A percentile compares a stretch with the other conserved stretches of the same genome.
Evolutionary conservation across 2,888 invertebrate genomes (phyloP).

Genomic region (Parnassius glacialis): DNA sequence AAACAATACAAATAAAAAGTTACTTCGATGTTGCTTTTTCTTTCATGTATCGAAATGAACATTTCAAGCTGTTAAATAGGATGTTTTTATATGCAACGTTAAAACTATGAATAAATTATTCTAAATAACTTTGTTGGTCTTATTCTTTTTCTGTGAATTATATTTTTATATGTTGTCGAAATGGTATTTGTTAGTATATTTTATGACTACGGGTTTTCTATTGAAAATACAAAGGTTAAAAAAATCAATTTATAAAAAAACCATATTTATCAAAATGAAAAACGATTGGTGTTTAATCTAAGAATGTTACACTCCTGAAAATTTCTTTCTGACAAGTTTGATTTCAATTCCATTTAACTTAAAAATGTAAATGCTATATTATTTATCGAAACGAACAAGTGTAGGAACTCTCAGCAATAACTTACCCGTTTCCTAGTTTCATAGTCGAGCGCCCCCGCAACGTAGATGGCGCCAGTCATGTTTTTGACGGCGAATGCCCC

Average conservation of each 20-base stretch:
- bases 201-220: too few species aligned
- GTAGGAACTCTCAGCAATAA: conserved; percentile 18
- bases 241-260: too few species aligned
- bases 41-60: conserved; percentile 12
- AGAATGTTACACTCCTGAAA: too few species aligned
- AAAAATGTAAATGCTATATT: conserved; percentile 7
- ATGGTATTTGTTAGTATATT: too few species aligned
- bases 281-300: too few species aligned
- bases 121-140: too few species aligned
- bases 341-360: background rate
- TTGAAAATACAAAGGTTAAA: too few species aligned
- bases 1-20: conserved; percentile 21
- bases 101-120: too few species aligned
- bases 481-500: conserved; percentile 98
- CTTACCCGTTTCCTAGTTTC: conserved; percentile 97
- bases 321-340: background rate
- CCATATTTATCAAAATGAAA: too few species aligned
- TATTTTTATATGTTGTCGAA: too few species aligned
- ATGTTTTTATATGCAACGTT: too few species aligned
- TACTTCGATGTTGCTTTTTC: conserved; percentile 17
- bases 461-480: conserved; percentile 99
- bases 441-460: conserved; percentile 97
- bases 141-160: too few species aligned
- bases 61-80: conserved; percentile 11
- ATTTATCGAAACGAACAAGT: conserved; percentile 3